These are phyloP conservation scores for Actinia tenebrosa DNA, from an alignment of 64 coral and sea anemone genomes.

Conservation along the genomic window DNA sequence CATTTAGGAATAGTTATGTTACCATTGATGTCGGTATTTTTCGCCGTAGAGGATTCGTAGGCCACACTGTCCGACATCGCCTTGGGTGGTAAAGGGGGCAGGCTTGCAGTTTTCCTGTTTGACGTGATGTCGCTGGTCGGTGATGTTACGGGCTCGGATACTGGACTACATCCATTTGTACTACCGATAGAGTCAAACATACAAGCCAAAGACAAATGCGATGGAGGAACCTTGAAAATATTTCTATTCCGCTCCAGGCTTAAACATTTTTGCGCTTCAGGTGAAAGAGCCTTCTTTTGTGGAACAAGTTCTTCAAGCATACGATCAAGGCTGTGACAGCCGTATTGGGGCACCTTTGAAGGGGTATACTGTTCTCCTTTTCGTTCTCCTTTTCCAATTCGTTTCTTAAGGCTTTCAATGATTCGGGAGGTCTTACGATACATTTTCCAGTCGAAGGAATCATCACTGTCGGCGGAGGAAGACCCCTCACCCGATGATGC, in stretches of 20 bases:
- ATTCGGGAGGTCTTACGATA: slow-evolving; percentile 38
- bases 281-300: slow-evolving; percentile 27
- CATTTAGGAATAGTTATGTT: neutral
- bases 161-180: neutral
- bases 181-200: slow-evolving; percentile 38
- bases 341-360: neutral
- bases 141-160: neutral
- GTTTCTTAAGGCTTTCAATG: slow-evolving; percentile 57
- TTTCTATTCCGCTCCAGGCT: slow-evolving; percentile 41
- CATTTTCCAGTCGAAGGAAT: slow-evolving; percentile 47
- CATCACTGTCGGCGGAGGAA: slow-evolving; percentile 23
- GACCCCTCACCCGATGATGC: slow-evolving; percentile 2
- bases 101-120: neutral
- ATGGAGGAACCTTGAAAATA: slow-evolving; percentile 27
- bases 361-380: neutral
- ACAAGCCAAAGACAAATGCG: slow-evolving; percentile 29
- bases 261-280: slow-evolving; percentile 37
- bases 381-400: slow-evolving; percentile 12
- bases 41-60: neutral
- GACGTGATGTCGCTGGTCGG: neutral
- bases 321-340: slow-evolving; percentile 14
- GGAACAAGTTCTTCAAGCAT: slow-evolving; percentile 33
- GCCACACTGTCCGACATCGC: neutral
- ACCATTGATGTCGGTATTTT: neutral
- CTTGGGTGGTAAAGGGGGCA: neutral